A percentile compares a stretch with the other conserved stretches of the same genome.
Conservation (phyloP, 2,888 invertebrate species). For the Orgyia antiqua region DNA sequence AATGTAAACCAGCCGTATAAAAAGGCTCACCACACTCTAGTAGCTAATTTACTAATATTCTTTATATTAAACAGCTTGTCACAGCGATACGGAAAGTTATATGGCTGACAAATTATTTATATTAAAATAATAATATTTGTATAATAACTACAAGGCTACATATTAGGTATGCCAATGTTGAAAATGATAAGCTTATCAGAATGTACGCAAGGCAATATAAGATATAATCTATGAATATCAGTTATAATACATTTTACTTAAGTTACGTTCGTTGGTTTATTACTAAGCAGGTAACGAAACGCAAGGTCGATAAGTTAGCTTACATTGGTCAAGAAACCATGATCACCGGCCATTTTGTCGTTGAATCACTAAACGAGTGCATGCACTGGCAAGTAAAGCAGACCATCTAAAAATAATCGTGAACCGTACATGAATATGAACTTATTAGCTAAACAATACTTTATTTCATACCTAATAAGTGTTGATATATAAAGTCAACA, state of each 20-base stretch:
- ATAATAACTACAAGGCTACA: constrained; percentile 13
- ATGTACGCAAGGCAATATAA: constrained; percentile 17
- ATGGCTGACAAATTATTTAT: constrained; percentile 8
- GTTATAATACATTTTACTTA: constrained; percentile 14
- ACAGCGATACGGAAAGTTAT: constrained; percentile 13
- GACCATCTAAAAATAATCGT: constrained; percentile 5
- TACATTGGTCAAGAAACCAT: constrained; percentile 52
- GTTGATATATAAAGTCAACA: no score
- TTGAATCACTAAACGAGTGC: constrained; percentile 52
- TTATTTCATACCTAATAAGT: no score
- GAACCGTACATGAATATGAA: no score
- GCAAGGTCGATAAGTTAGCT: no score
- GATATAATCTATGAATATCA: constrained; percentile 11
- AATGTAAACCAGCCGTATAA: constrained; percentile 55
- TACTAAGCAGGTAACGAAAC: constrained; percentile 31
- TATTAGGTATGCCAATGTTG: background rate
- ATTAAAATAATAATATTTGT: no score
- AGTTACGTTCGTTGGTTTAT: constrained; percentile 20
- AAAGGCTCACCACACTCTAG: constrained; percentile 45
- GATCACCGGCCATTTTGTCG: constrained; percentile 68
- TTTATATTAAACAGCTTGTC: constrained; percentile 27
- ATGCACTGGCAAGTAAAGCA: background rate
- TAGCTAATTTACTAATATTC: constrained; percentile 30
- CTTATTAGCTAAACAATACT: no score
- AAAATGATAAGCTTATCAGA: constrained; percentile 27